Evolutionary conservation across 2,113 vertebrate genomes (phyloP), one percentile per base, ranked within the genome.

Genomic region (Zosterops japonicus): DNA sequence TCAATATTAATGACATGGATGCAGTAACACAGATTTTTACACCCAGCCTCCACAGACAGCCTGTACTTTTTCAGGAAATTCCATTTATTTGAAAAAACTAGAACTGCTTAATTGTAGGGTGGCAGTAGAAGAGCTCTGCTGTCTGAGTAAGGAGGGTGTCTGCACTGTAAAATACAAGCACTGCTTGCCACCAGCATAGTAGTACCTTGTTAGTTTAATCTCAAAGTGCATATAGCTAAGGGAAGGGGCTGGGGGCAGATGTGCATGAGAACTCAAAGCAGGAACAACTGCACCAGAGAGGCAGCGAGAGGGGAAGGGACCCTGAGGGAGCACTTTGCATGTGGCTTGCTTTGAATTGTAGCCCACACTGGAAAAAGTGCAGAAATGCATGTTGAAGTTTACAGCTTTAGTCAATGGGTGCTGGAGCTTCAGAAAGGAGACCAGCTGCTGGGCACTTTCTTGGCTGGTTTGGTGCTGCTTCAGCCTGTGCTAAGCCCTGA

Each of bases 201-300:
- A 39, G 19, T 67, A 23, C 47, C 64, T 82, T 23, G 2, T 64
- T 68, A 69, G n/a, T 70, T 92, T 85, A 0, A 33, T 68, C 44
- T 84, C 53, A 19, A 11, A 68, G 59, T 55, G 46, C 31, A 2
- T 23, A 3, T 36, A 35, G 25, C 75, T 65, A 27, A 77, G 46
- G 44, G 49, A 71, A 49, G 14, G 41, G 25, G 6, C 19, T 1
- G 0, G 11, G 80, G 14, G 29, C 2, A 3, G 60, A 23, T 0
- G 1, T 3, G 1, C 11, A 1, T 6, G 31, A 68, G 39, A 68
- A 8, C 71, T 65, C 3, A 1, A 22, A 49, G 75, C 53, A 90
- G 75, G n/a, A 90, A 13, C 39, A 56, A 4, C 47, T 24, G 74
- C 31, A 29, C 8, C 8, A 9, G 33, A 50, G 29, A 59, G 60